phyloP scores from a whole-genome alignment of 2,797 vertebrate genomes.

The Merluccius polli region DNA sequence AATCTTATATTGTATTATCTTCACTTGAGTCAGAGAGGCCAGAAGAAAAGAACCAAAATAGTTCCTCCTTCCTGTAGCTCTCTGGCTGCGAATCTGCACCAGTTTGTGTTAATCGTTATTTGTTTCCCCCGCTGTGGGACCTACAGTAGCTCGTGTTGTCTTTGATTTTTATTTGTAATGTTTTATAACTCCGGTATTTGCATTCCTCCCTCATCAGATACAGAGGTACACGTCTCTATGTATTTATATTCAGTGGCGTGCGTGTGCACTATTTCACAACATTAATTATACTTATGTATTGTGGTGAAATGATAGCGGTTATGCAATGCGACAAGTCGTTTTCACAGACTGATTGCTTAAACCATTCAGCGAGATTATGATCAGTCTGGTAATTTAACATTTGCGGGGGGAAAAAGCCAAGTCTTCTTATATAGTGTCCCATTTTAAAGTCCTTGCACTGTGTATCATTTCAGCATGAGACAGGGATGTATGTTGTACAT shows the following conservation, averaged over 20 bases:
- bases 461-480: conserved; percentile 2
- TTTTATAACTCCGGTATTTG: not conserved
- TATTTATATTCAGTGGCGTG: not conserved
- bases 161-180: not conserved
- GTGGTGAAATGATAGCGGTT: not conserved
- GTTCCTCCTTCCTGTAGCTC: not conserved
- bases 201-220: not conserved
- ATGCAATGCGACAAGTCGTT: not conserved
- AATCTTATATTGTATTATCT: too few species aligned
- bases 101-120: not conserved
- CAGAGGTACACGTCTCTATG: not conserved
- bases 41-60: not conserved
- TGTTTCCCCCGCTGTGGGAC: not conserved
- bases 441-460: not conserved
- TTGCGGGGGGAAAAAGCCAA: too few species aligned
- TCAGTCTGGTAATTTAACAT: not conserved
- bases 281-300: not conserved
- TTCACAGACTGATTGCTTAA: too few species aligned
- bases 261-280: not conserved
- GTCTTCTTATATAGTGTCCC: not conserved
- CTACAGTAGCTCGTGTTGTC: not conserved
- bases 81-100: not conserved
- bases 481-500: conserved; percentile 13
- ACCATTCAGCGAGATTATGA: not conserved
- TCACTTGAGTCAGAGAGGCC: not conserved